Evolutionary conservation across 2,113 vertebrate species (phyloP), one percentile per base, ranked within the genome.

Genomic region (Ellobius talpinus): DNA sequence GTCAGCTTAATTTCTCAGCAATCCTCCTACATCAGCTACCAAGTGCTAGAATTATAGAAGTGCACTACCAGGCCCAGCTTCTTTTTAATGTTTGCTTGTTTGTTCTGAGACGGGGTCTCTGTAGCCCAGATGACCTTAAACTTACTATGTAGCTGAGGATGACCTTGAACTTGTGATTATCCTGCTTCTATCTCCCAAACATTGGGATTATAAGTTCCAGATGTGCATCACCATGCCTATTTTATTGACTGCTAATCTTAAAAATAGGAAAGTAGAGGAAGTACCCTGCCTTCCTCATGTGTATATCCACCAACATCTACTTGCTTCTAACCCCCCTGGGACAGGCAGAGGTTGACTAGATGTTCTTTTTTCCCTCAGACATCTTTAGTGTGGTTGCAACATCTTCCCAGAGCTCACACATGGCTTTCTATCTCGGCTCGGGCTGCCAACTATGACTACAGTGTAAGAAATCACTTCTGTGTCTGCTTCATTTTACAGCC

Each of bases 201-300:
- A 31, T 45, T 65, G 16, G 58, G 45, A 65, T 33, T 45, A 21
- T 24, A 72, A 72, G 36, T 2, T 1, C 19, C 10, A 55, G 39
- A 19, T 36, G 45, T 52, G 33, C 13, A 10, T 47, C 33, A 70
- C 33, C 63, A 85, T 36, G 29, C 19, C 45, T n/a, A 65, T 19
- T 3, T 65, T 50, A 79, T 86, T 90, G 94, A 85, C 72, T 87
- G 94, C 87, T 66, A 84, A 65, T 33, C n/a, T 88, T 61, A 91
- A 94, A 91, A 90, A 47, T 72, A 63, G 70, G 90, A 73, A 58
- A 36, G 24, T 70, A 39, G 39, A 92, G 23, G 50, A 93, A 87
- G 36, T 47, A 42, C 31, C 82, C 72, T 88, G 55, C 47, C 7
- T 96, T 79, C 45, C 31, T 72, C 68, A 77, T 5, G 65, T 68